A percentile compares a stretch with the other conserved stretches of the same genome.
phyloP scores from a whole-genome alignment of 2,113 vertebrate genomes.

The Elephas maximus region DNA sequence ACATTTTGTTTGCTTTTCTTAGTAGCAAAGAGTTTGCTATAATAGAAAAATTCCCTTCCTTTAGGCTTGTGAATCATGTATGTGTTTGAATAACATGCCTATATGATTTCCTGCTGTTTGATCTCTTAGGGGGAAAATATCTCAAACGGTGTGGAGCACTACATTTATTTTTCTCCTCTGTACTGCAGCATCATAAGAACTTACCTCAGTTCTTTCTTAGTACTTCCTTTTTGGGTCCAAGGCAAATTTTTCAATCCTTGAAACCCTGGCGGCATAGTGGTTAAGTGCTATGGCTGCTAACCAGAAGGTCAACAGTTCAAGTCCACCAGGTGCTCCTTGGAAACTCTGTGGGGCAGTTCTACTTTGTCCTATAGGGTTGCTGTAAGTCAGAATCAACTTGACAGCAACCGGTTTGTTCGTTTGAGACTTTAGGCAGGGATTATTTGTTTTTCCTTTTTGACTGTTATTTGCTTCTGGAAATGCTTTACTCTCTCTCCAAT shows the following conservation, averaged over 20 bases:
- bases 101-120: conserved; percentile 59
- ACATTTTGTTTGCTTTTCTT: conserved; percentile 53
- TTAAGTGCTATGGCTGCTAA: too few relatives aligned
- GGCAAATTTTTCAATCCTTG: conserved; percentile 53
- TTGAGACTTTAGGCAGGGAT: not conserved
- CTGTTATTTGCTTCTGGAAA: conserved; percentile 49
- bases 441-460: conserved; percentile 4
- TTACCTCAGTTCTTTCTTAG: conserved; percentile 67
- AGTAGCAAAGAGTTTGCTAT: conserved; percentile 37
- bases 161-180: conserved; percentile 55
- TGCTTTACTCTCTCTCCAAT: conserved; percentile 37
- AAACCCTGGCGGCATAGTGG: too few relatives aligned
- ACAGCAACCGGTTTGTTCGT: too few relatives aligned
- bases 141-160: not conserved
- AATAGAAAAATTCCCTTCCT: conserved; percentile 49
- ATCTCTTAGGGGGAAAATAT: not conserved
- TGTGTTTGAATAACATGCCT: conserved; percentile 30
- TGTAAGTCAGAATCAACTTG: too few relatives aligned
- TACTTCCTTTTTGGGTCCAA: conserved; percentile 50
- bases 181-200: conserved; percentile 29
- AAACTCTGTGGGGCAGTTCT: too few relatives aligned
- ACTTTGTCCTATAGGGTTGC: too few relatives aligned
- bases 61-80: not conserved
- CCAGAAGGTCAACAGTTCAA: too few relatives aligned
- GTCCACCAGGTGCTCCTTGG: too few relatives aligned